Percentiles rank a stretch among this genome's conserved stretches.
These are phyloP conservation scores for Anaspis maculata DNA, from an alignment of 2,888 invertebrate genomes.

Conservation along the genomic window DNA sequence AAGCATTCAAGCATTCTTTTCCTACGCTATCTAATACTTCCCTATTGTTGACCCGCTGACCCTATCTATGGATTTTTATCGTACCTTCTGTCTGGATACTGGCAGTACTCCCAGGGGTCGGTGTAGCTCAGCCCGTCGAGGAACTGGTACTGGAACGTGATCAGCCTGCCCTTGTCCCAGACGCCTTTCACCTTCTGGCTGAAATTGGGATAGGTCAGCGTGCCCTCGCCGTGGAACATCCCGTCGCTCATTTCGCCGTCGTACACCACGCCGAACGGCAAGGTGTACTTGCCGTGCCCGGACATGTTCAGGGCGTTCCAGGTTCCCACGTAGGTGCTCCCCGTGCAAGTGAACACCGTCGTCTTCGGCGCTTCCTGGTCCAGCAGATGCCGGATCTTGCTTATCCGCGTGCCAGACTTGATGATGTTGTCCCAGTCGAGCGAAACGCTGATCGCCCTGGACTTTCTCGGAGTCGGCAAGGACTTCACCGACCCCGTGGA, in stretches of 20 bases:
- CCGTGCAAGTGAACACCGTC: too few relatives aligned
- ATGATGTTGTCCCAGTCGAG: too few relatives aligned
- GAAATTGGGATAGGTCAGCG: constrained; percentile 51
- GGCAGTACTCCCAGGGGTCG: constrained; percentile 60
- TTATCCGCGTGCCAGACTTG: too few relatives aligned
- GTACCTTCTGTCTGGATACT: constrained; percentile 54
- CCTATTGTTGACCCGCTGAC: too few relatives aligned
- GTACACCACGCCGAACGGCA: constrained; percentile 40
- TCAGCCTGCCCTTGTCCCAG: constrained; percentile 54
- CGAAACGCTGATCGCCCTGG: too few relatives aligned
- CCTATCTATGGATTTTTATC: too few relatives aligned
- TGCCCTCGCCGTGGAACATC: constrained; percentile 61
- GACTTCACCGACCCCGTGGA: too few relatives aligned
- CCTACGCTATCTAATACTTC: too few relatives aligned
- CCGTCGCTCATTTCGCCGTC: constrained; percentile 60
- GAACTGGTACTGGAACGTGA: constrained; percentile 46
- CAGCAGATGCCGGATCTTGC: too few relatives aligned
- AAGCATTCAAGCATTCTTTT: too few relatives aligned
- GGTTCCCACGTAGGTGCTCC: background rate
- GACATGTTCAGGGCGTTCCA: background rate
- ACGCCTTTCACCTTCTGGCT: constrained; percentile 54
- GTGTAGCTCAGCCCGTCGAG: constrained; percentile 49
- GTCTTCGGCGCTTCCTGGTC: too few relatives aligned
- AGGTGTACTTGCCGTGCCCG: background rate
- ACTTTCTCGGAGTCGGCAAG: too few relatives aligned